Conservation (phyloP, 2,888 invertebrate genomes). For the Aelia acuminata region DNA sequence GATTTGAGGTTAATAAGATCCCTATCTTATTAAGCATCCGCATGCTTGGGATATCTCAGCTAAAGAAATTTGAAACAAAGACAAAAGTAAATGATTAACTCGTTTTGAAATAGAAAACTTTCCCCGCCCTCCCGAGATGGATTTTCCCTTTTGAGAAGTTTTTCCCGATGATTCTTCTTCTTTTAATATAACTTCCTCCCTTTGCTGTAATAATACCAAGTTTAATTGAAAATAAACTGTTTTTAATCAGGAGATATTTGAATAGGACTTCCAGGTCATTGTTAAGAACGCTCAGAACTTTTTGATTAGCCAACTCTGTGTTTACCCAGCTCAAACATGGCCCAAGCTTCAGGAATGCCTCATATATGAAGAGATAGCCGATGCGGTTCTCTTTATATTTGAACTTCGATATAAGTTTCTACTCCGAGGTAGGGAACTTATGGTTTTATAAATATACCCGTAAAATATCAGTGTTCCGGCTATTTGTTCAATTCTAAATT, state of each 20-base stretch:
- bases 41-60: background rate
- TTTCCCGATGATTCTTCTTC: background rate
- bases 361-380: slow-evolving; percentile 13
- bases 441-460: background rate
- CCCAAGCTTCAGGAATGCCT: background rate
- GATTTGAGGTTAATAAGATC: background rate
- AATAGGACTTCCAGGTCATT: slow-evolving; percentile 3
- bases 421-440: background rate
- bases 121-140: background rate
- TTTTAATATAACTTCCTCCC: slow-evolving; percentile 21
- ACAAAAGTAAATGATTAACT: slow-evolving; percentile 3
- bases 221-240: slow-evolving; percentile 35
- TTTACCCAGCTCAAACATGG: slow-evolving; percentile 4
- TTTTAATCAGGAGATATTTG: slow-evolving; percentile 26
- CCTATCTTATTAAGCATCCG: too few species aligned
- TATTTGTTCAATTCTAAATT: too few species aligned
- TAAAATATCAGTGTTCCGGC: too few species aligned
- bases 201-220: background rate
- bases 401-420: background rate
- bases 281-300: slow-evolving; percentile 5
- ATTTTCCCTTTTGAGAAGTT: background rate
- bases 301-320: slow-evolving; percentile 11
- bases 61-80: slow-evolving; percentile 7
- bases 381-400: background rate
- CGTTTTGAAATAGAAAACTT: slow-evolving; percentile 33